Percentiles rank a stretch among this genome's conserved stretches.
Evolutionary conservation across 2,797 vertebrate species (phyloP).

Genomic region (Eleutherodactylus coqui): DNA sequence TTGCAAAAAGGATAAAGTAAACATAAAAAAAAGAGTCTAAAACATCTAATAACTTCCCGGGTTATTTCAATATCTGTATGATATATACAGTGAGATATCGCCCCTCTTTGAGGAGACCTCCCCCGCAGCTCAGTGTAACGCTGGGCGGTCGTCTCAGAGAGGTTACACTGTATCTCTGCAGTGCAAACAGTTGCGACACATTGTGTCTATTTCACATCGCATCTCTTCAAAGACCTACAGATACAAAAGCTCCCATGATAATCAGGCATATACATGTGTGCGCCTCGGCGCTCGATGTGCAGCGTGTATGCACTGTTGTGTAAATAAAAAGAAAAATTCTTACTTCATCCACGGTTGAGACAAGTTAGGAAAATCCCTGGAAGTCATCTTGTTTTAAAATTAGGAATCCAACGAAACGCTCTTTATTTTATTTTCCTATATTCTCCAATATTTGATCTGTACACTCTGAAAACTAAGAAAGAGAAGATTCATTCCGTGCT

Average conservation of each 20-base stretch:
- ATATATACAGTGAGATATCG: too few species aligned
- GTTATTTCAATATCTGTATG: too few species aligned
- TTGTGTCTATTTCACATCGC: not conserved
- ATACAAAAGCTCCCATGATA: not conserved
- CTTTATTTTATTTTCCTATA: conserved; percentile 60
- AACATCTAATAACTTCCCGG: too few species aligned
- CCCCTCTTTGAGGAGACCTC: too few species aligned
- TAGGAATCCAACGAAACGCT: conserved; percentile 61
- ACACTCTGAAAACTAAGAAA: conserved; percentile 63
- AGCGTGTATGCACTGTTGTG: conserved; percentile 36
- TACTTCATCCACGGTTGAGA: conserved; percentile 62
- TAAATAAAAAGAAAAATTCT: conserved; percentile 56
- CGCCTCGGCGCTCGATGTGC: not conserved
- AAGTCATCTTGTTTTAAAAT: conserved; percentile 62
- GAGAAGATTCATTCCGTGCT: conserved; percentile 61
- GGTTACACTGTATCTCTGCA: not conserved
- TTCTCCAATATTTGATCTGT: conserved; percentile 62
- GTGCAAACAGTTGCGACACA: not conserved
- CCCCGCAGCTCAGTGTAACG: too few species aligned
- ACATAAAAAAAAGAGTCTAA: too few species aligned
- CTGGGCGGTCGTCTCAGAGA: too few species aligned
- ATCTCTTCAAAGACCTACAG: not conserved
- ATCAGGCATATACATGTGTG: not conserved
- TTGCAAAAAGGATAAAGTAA: too few species aligned
- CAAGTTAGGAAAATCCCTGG: conserved; percentile 61